Percentiles rank a stretch among this genome's conserved stretches.
These are phyloP conservation scores for Columba janthina DNA, from an alignment of 2,113 vertebrate species.

Conservation along the genomic window DNA sequence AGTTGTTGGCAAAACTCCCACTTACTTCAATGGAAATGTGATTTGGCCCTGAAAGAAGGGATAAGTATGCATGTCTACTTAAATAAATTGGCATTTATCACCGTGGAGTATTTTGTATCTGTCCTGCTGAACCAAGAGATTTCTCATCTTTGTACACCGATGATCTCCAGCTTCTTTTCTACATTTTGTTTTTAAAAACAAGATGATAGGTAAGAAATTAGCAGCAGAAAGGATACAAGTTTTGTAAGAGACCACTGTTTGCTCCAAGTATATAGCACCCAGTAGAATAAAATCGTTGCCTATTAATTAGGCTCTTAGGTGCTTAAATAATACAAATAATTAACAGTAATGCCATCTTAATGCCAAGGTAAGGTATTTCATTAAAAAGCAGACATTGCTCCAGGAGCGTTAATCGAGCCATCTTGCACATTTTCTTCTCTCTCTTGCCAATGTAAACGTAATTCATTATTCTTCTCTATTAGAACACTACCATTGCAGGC, in stretches of 20 bases:
- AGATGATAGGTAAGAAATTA: background rate
- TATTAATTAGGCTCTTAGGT: slow-evolving; percentile 49
- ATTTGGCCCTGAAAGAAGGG: background rate
- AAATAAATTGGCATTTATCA: background rate
- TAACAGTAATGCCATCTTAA: slow-evolving; percentile 59
- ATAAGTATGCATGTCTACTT: background rate
- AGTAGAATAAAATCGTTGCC: slow-evolving; percentile 21
- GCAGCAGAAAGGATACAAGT: background rate
- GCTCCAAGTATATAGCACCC: background rate
- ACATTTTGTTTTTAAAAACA: background rate
- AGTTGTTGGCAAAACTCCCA: background rate
- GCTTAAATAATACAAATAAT: slow-evolving; percentile 64
- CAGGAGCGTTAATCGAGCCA: slow-evolving; percentile 25
- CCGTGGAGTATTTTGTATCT: background rate
- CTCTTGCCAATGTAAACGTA: slow-evolving; percentile 47
- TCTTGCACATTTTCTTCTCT: slow-evolving; percentile 46
- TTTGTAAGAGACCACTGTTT: background rate
- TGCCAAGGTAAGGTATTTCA: slow-evolving; percentile 43
- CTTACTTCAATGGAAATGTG: background rate
- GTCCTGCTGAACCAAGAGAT: background rate
- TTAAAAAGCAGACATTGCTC: slow-evolving; percentile 61
- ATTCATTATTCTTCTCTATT: slow-evolving; percentile 53
- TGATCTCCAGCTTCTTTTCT: background rate
- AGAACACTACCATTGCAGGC: slow-evolving; percentile 54
- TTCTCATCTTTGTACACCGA: background rate